A percentile compares a stretch with the other conserved stretches of the same genome.
Conservation (phyloP, 2,113 vertebrate genomes). For the Megaceryle torquata region DNA sequence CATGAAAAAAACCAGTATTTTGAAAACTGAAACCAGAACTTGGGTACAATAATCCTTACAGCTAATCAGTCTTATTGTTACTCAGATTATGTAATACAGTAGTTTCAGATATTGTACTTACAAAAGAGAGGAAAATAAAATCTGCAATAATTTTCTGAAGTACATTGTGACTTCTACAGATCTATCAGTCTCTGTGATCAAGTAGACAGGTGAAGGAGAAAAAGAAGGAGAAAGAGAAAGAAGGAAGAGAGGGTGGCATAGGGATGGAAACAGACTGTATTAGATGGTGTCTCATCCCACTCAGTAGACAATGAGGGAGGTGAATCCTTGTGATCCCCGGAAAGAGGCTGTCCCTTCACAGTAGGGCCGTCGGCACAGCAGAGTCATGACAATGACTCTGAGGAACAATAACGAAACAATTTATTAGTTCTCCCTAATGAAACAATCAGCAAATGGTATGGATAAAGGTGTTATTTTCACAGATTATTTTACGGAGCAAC, state of each 20-base stretch:
- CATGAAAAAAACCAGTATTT: conserved; percentile 28
- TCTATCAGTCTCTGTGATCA: not conserved
- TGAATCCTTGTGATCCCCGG: too few species aligned
- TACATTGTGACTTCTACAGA: not conserved
- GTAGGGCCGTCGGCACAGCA: too few species aligned
- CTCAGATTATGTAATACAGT: not conserved
- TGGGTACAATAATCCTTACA: not conserved
- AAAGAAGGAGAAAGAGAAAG: not conserved
- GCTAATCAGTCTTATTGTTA: conserved; percentile 39
- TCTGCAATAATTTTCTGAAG: not conserved
- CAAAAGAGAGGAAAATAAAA: not conserved
- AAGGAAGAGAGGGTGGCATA: not conserved
- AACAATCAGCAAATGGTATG: too few species aligned
- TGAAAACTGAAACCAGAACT: conserved; percentile 39
- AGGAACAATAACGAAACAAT: too few species aligned
- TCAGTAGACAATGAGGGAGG: too few species aligned
- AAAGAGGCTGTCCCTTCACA: too few species aligned
- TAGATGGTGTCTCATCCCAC: not conserved
- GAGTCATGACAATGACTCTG: too few species aligned
- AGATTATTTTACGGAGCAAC: too few species aligned
- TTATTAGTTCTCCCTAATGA: too few species aligned
- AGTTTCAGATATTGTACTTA: not conserved
- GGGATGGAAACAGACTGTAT: not conserved
- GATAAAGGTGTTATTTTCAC: too few species aligned
- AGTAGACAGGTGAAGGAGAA: not conserved